These are phyloP conservation scores for Misgurnus mizolepis DNA, from an alignment of 2,113 vertebrate genomes.

Conservation along the genomic window DNA sequence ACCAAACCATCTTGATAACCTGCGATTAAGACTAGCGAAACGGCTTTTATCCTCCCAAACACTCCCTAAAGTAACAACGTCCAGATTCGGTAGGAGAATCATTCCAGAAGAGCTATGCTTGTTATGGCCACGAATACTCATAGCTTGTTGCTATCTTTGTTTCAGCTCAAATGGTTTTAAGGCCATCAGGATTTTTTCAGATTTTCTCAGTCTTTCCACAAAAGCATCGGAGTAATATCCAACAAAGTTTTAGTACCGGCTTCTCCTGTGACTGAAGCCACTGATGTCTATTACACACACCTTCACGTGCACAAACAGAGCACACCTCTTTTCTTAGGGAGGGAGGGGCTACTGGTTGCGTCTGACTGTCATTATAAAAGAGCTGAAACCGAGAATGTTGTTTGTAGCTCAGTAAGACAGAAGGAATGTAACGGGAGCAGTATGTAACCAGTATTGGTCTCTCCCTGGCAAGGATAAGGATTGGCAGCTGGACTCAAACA, in stretches of 20 bases:
- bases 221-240: not conserved
- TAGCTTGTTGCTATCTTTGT: not conserved
- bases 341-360: not conserved
- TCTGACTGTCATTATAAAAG: not conserved
- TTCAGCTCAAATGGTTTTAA: not conserved
- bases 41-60: conserved; percentile 32
- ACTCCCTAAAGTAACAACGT: not conserved
- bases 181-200: not conserved
- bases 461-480: not conserved
- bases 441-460: not conserved
- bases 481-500: not conserved
- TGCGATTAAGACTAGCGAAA: conserved; percentile 36
- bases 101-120: conserved; percentile 27
- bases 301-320: not conserved
- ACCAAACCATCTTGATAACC: conserved; percentile 60
- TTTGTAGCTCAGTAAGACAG: conserved; percentile 6
- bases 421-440: not conserved
- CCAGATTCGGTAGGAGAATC: conserved; percentile 37
- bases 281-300: not conserved
- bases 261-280: not conserved
- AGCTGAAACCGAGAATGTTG: not conserved
- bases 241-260: not conserved
- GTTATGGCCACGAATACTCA: conserved; percentile 27
- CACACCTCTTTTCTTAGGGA: not conserved
- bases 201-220: not conserved